Evolutionary conservation across 2,888 invertebrate genomes (phyloP).

Genomic region (Calliopum simillimum): DNA sequence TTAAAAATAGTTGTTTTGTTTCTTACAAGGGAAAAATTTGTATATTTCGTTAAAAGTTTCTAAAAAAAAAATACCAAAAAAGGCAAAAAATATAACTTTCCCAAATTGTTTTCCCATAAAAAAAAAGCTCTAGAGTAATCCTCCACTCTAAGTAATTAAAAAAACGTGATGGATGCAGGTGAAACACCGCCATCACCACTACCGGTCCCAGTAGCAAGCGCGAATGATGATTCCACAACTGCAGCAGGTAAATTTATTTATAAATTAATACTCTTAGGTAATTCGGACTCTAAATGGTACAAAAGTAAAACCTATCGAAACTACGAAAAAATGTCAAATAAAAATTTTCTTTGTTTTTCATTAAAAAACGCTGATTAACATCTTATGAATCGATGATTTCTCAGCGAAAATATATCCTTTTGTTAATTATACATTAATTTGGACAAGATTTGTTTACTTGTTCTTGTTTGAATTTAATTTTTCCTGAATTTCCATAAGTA

Average conservation of each 20-base stretch:
- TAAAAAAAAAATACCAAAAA: neutral
- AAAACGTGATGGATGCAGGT: slow-evolving; percentile 19
- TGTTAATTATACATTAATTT: too few species aligned
- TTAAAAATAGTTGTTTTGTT: slow-evolving; percentile 41
- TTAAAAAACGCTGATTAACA: too few species aligned
- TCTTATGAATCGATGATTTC: too few species aligned
- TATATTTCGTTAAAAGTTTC: neutral
- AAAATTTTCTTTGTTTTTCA: too few species aligned
- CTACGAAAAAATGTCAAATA: too few species aligned
- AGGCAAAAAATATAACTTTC: neutral
- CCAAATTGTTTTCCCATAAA: neutral
- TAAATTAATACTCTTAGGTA: neutral
- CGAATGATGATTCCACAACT: slow-evolving; percentile 5
- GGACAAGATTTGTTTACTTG: too few species aligned
- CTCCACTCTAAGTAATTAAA: neutral
- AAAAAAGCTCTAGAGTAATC: neutral
- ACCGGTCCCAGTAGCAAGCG: slow-evolving; percentile 14
- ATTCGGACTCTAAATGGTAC: too few species aligned
- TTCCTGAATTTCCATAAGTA: too few species aligned
- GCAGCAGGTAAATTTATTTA: slow-evolving; percentile 9
- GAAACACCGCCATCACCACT: neutral
- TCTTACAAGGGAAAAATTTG: neutral
- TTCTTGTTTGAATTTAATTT: too few species aligned
- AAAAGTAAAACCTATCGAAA: neutral
- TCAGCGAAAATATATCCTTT: too few species aligned